Percentiles rank a stretch among this genome's conserved stretches.
phyloP scores from a whole-genome alignment of 2,888 invertebrate species.

The Mythimna impura region DNA sequence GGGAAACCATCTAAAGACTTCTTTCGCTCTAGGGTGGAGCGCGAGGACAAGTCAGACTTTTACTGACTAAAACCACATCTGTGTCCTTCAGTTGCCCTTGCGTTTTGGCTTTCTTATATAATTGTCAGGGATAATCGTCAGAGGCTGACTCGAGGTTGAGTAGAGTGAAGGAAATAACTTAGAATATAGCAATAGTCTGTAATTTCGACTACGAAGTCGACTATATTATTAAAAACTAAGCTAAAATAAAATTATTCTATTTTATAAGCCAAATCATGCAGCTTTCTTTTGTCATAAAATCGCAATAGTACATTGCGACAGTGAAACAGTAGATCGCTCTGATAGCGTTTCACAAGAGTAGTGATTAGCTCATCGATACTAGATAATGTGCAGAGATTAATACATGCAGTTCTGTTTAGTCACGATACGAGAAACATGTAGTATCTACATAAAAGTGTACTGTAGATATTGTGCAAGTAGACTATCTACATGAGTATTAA shows the following conservation, averaged over 20 bases:
- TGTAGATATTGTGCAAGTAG: not conserved
- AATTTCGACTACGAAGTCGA: not conserved
- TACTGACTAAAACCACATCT: too few species aligned
- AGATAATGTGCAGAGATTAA: constrained; percentile 33
- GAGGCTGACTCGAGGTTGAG: not conserved
- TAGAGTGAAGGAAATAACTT: not conserved
- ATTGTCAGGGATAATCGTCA: too few species aligned
- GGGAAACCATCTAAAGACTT: too few species aligned
- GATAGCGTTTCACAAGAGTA: constrained; percentile 29
- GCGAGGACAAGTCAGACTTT: too few species aligned
- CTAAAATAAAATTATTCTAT: not conserved
- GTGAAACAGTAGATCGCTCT: constrained; percentile 12
- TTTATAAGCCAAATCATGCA: not conserved
- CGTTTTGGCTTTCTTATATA: too few species aligned
- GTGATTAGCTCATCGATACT: constrained; percentile 30
- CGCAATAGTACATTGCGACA: constrained; percentile 11
- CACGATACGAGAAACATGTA: constrained; percentile 3
- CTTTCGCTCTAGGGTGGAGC: too few species aligned
- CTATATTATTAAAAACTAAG: not conserved
- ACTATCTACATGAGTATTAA: not conserved
- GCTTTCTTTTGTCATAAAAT: constrained; percentile 8
- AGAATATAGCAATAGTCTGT: too few species aligned
- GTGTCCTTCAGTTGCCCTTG: too few species aligned
- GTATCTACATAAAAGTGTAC: not conserved
- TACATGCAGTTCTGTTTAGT: constrained; percentile 6